A percentile compares a stretch with the other conserved stretches of the same genome.
These are phyloP conservation scores for Clarias laeviceps DNA, from an alignment of 2,797 vertebrate species.

Conservation along the genomic window DNA sequence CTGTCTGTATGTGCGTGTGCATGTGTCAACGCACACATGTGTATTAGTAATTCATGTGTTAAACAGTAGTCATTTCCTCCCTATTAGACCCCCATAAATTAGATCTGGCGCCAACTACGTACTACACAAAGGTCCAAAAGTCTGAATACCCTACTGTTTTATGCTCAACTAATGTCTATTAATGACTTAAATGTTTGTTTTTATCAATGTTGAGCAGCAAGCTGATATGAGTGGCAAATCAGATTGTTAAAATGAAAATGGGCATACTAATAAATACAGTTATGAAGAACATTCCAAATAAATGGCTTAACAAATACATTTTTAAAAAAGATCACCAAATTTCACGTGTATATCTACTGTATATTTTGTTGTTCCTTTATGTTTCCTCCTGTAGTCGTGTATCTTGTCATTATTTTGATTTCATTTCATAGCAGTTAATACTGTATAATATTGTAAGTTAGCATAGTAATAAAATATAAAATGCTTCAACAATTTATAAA, in stretches of 20 bases:
- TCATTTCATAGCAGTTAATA: neutral
- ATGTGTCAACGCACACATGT: too few species aligned
- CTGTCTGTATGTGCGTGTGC: neutral
- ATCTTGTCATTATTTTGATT: neutral
- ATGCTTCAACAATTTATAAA: neutral
- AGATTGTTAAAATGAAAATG: neutral
- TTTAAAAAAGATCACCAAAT: neutral
- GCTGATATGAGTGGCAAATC: neutral
- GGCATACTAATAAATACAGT: neutral
- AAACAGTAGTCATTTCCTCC: neutral
- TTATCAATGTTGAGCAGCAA: neutral
- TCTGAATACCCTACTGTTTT: neutral
- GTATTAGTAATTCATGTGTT: neutral
- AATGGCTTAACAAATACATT: neutral
- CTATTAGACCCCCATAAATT: slow-evolving; percentile 4
- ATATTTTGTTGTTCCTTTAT: neutral
- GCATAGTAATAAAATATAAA: neutral
- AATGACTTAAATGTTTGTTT: neutral
- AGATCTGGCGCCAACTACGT: neutral
- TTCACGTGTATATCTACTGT: too few species aligned
- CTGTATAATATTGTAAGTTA: neutral
- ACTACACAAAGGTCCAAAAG: neutral
- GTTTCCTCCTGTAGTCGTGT: neutral
- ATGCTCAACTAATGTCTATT: neutral
- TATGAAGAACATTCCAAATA: neutral